These are phyloP conservation scores for Cataglyphis rosenhaueri DNA, from an alignment of 2,888 invertebrate species.

Conservation along the genomic window DNA sequence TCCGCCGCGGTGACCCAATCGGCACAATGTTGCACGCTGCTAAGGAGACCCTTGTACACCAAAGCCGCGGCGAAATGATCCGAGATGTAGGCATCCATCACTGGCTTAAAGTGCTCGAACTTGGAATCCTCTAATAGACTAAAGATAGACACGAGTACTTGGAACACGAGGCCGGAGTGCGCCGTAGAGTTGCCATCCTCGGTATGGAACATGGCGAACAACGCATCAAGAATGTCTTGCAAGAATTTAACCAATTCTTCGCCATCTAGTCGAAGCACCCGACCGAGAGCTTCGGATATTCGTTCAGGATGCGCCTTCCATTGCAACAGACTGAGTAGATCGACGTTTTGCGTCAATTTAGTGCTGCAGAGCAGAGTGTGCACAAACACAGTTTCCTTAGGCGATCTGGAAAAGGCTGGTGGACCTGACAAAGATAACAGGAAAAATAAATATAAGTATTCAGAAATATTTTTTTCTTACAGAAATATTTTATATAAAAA, in stretches of 20 bases:
- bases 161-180: conserved; percentile 96
- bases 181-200: conserved; percentile 96
- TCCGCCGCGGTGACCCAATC: conserved; percentile 95
- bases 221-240: conserved; percentile 96
- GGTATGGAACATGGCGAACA: conserved; percentile 97
- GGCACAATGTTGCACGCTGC: conserved; percentile 96
- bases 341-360: conserved; percentile 98
- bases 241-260: conserved; percentile 98
- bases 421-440: conserved; percentile 71
- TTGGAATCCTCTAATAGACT: conserved; percentile 95
- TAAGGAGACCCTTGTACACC: conserved; percentile 96
- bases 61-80: conserved; percentile 97
- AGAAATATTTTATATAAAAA: background rate
- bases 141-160: conserved; percentile 96
- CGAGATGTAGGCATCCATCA: conserved; percentile 97
- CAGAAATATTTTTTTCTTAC: background rate
- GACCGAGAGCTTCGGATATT: conserved; percentile 93
- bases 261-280: conserved; percentile 92
- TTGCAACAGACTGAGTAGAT: conserved; percentile 94
- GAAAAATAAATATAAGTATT: background rate
- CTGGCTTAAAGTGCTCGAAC: conserved; percentile 97
- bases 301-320: conserved; percentile 96
- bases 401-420: conserved; percentile 90
- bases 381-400: conserved; percentile 93
- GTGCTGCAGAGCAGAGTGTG: conserved; percentile 96